Evolutionary conservation across 2,888 invertebrate genomes (phyloP), one percentile per base, ranked within the genome.

Genomic region (Chrysolina oricalcia): DNA sequence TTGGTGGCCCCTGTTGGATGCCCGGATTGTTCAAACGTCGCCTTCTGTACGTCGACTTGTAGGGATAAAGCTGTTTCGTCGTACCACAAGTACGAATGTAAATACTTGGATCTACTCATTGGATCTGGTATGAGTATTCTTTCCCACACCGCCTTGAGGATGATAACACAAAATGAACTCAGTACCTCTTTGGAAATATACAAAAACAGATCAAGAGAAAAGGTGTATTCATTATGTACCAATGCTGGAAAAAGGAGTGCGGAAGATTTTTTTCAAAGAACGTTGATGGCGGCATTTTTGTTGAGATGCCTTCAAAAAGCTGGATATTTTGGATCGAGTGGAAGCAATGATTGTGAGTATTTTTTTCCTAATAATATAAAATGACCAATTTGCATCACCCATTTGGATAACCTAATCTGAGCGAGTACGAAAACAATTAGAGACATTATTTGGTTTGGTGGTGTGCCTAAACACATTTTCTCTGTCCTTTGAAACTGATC

Each of bases 101-200:
- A 92, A 81, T 93, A 92, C 83, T 88, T 94, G 82, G 94, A 94
- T 80, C 89, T 96, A 9, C 91, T 96, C 68, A 93, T 94, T 78
- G 96, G 96, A 90, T 89, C 89, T 6, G 89, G 96, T 0, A 96
- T 96, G 94, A 96, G 96, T 70, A 91, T 95, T 66, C 89, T 96
- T 3, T 94, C 94, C 79, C 92, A 93, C 83, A 91, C 95, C 62
- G 94, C 96, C 0, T 86, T 96, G 40, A 90, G 96, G 67, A 93
- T 95, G 89, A 91, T 95, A n/a, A 95, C 96, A 0, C 94, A 95
- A 85, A 91, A 91, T 0, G 90, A 91, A 0, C 85, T 92, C 0
- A 86, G 90, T 2, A 88, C 89, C 27, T 90, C 90, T 79, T 82
- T 91, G 50, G 85, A 89, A 40, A 90, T 91, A 67, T 89, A 90